phyloP scores from a whole-genome alignment of 2,113 vertebrate genomes.

The Nematolebias whitei region DNA sequence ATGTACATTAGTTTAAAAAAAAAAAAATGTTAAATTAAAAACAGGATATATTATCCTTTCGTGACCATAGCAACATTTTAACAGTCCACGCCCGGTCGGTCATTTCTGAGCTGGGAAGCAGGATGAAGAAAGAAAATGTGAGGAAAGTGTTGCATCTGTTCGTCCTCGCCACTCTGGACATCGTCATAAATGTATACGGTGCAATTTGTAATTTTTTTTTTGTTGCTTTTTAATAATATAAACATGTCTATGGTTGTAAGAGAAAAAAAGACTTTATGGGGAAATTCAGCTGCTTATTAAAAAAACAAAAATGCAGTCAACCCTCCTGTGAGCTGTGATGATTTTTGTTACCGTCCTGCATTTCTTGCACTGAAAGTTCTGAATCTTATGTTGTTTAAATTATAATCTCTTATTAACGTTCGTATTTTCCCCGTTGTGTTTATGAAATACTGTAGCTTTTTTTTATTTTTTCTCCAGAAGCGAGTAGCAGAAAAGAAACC shows the following conservation, averaged over 20 bases:
- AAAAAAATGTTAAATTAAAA: slow-evolving; percentile 83
- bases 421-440: too few relatives aligned
- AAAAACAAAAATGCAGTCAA: slow-evolving; percentile 81
- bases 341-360: too few relatives aligned
- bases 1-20: slow-evolving; percentile 83
- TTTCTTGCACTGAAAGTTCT: too few relatives aligned
- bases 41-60: slow-evolving; percentile 86
- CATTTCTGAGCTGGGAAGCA: slow-evolving; percentile 52
- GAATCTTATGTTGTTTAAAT: too few relatives aligned
- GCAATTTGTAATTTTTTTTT: slow-evolving; percentile 81
- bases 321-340: slow-evolving; percentile 22
- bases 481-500: too few relatives aligned
- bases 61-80: slow-evolving; percentile 72
- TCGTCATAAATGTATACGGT: slow-evolving; percentile 79
- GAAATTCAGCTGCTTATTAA: slow-evolving; percentile 84
- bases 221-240: slow-evolving; percentile 57
- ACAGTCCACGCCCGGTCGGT: slow-evolving; percentile 48
- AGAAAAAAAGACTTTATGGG: slow-evolving; percentile 65
- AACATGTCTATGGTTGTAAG: slow-evolving; percentile 83
- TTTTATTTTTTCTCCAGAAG: too few relatives aligned
- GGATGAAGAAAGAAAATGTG: slow-evolving; percentile 1
- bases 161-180: slow-evolving; percentile 60
- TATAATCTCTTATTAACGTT: too few relatives aligned
- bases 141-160: slow-evolving; percentile 38
- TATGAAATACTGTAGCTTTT: too few relatives aligned